Evolutionary conservation across 2,797 vertebrate species (phyloP).

Genomic region (Graptemys geographica): DNA sequence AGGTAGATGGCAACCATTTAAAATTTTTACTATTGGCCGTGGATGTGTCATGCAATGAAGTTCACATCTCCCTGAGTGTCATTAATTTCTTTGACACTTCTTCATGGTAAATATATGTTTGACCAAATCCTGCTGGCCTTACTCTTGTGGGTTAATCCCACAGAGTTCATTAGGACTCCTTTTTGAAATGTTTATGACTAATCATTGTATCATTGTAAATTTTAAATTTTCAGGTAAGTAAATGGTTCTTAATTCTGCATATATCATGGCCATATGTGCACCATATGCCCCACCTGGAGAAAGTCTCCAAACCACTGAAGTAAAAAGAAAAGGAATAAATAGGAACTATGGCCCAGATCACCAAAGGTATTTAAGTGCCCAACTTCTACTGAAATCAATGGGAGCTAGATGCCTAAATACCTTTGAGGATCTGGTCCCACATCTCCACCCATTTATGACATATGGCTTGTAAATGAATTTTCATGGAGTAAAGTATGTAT

Average conservation of each 20-base stretch:
- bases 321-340: neutral
- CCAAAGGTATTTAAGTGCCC: too few relatives aligned
- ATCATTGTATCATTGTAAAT: neutral
- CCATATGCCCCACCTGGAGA: neutral
- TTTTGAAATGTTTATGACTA: neutral
- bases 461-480: too few relatives aligned
- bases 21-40: slow-evolving; percentile 28
- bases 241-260: neutral
- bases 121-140: neutral
- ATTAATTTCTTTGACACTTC: neutral
- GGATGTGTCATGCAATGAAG: neutral
- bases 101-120: slow-evolving; percentile 9
- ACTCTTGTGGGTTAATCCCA: neutral
- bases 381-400: too few relatives aligned
- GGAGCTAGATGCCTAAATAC: too few relatives aligned
- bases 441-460: neutral
- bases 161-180: neutral
- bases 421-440: too few relatives aligned
- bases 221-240: neutral
- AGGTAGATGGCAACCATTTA: slow-evolving; percentile 52
- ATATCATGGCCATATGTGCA: neutral
- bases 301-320: neutral
- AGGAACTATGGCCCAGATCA: neutral
- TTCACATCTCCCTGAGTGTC: neutral
- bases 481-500: neutral